phyloP scores from a whole-genome alignment of 2,888 invertebrate species.

The Frankliniella fusca region DNA sequence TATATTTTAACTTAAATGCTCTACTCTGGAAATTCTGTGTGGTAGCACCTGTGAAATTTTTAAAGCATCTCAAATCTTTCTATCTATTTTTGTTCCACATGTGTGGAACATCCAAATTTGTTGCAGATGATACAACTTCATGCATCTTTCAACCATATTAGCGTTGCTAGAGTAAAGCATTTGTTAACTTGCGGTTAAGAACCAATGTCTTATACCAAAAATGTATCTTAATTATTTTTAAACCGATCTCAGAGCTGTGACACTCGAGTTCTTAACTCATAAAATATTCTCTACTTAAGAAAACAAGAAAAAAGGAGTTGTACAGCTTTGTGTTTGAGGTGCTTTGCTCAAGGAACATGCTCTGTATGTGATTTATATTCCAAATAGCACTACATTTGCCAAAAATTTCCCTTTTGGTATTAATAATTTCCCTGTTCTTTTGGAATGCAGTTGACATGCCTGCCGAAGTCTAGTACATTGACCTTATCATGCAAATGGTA shows the following conservation, averaged over 20 bases:
- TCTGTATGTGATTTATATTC: neutral
- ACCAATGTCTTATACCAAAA: constrained; percentile 7
- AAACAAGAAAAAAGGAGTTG: neutral
- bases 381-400: neutral
- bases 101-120: too few species aligned
- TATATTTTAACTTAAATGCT: neutral
- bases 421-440: neutral
- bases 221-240: neutral
- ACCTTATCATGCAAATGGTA: neutral
- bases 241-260: neutral
- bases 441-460: too few species aligned
- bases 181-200: neutral
- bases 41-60: neutral
- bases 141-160: neutral
- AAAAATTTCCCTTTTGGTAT: neutral
- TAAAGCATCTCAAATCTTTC: neutral
- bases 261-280: neutral
- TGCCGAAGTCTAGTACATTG: neutral
- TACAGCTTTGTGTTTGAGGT: neutral
- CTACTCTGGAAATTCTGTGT: neutral
- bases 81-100: neutral
- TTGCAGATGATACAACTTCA: too few species aligned
- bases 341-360: neutral
- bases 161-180: neutral
- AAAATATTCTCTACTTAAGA: neutral